Evolutionary conservation across 2,888 invertebrate species (phyloP).

Genomic region (Callimorpha dominula): DNA sequence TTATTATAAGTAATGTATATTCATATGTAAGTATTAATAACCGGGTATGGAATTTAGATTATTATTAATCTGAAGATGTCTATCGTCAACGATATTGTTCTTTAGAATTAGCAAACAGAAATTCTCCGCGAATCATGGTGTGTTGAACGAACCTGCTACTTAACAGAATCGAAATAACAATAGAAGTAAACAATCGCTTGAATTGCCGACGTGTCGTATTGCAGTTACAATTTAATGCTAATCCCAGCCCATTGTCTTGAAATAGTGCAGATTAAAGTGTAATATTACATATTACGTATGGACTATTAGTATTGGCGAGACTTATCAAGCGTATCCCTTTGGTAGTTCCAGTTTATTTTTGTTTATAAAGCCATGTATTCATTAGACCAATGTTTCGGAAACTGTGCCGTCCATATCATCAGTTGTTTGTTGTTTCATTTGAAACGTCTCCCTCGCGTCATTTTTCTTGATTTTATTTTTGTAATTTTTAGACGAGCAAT

Average conservation of each 20-base stretch:
- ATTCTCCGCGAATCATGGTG: constrained; percentile 31
- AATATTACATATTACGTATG: constrained; percentile 17
- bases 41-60: neutral
- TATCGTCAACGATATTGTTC: constrained; percentile 36
- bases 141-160: constrained; percentile 32
- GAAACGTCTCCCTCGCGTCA: too few species aligned
- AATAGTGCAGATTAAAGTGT: constrained; percentile 9
- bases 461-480: too few species aligned
- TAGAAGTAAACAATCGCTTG: constrained; percentile 42
- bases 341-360: too few species aligned
- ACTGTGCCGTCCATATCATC: too few species aligned
- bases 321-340: too few species aligned
- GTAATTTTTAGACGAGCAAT: too few species aligned
- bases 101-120: constrained; percentile 47
- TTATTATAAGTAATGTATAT: neutral
- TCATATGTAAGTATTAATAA: neutral
- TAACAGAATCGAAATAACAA: constrained; percentile 45
- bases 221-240: constrained; percentile 30
- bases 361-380: too few species aligned
- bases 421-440: too few species aligned
- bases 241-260: constrained; percentile 10
- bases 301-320: constrained; percentile 19
- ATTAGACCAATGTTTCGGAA: too few species aligned
- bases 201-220: constrained; percentile 31
- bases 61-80: constrained; percentile 24